Evolutionary conservation across 2,113 vertebrate species (phyloP).

Genomic region (Hippotragus niger): DNA sequence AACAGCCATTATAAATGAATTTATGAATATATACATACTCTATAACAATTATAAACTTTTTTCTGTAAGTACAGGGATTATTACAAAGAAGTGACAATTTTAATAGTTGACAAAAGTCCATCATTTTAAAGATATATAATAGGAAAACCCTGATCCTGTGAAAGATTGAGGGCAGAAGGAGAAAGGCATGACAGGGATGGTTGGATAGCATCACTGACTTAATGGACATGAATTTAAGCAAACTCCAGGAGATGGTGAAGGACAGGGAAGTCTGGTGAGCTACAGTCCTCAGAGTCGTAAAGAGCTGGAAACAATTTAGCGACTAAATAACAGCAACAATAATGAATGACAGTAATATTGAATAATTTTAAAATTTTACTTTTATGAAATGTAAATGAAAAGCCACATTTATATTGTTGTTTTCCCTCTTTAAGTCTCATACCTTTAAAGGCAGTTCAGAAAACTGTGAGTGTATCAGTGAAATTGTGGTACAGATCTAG

Average conservation of each 20-base stretch:
- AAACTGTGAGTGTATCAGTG: not conserved
- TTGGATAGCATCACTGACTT: not conserved
- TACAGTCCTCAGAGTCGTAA: not conserved
- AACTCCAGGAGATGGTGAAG: not conserved
- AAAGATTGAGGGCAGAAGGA: not conserved
- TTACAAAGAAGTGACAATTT: not conserved
- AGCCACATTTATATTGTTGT: not conserved
- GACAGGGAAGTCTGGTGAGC: not conserved
- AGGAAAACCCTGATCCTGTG: not conserved
- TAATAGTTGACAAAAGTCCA: not conserved
- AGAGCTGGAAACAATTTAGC: not conserved
- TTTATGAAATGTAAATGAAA: not conserved
- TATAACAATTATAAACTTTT: conserved; percentile 32
- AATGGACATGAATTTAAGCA: not conserved
- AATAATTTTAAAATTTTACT: not conserved
- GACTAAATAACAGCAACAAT: not conserved
- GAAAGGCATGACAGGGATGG: not conserved
- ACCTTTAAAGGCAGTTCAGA: conserved; percentile 11
- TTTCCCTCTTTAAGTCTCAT: not conserved
- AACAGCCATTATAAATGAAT: not conserved
- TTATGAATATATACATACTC: not conserved
- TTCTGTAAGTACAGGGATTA: not conserved
- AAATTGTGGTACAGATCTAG: conserved; percentile 37
- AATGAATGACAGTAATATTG: not conserved
- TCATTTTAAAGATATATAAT: conserved; percentile 3